A percentile compares a stretch with the other conserved stretches of the same genome.
These are phyloP conservation scores for Cichladusa arquata DNA, from an alignment of 2,113 vertebrate genomes.

Conservation along the genomic window DNA sequence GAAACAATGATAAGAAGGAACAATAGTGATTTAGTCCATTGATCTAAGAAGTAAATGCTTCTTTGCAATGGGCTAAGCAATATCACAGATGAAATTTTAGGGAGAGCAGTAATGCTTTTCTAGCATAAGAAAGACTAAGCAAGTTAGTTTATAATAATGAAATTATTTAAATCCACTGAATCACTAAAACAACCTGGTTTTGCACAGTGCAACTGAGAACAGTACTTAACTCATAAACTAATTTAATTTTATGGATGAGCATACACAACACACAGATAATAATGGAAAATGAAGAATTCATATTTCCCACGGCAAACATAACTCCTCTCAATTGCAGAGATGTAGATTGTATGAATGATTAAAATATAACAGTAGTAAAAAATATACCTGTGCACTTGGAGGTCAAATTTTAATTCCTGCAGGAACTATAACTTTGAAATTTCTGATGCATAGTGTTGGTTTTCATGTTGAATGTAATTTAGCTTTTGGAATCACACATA, in stretches of 20 bases:
- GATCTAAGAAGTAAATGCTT: not conserved
- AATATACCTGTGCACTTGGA: not conserved
- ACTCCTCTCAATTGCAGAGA: not conserved
- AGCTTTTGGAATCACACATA: not conserved
- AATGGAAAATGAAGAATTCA: not conserved
- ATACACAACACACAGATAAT: not conserved
- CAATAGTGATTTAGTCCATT: not conserved
- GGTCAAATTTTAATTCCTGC: slow-evolving; percentile 36
- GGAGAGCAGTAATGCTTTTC: not conserved
- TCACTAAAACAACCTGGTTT: not conserved
- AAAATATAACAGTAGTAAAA: slow-evolving; percentile 19
- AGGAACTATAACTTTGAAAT: slow-evolving; percentile 2
- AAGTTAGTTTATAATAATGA: not conserved
- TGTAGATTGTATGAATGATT: slow-evolving; percentile 11
- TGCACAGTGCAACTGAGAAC: not conserved
- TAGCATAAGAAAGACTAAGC: not conserved
- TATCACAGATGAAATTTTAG: not conserved
- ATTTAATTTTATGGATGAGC: not conserved
- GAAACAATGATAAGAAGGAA: not conserved
- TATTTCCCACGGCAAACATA: slow-evolving; percentile 15
- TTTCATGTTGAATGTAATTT: slow-evolving; percentile 30
- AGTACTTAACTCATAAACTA: not conserved
- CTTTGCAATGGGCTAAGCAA: not conserved
- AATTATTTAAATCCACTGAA: not conserved
- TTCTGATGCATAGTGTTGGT: not conserved